These are phyloP conservation scores for Falco punctatus DNA, from an alignment of 2,113 vertebrate species.

Conservation along the genomic window DNA sequence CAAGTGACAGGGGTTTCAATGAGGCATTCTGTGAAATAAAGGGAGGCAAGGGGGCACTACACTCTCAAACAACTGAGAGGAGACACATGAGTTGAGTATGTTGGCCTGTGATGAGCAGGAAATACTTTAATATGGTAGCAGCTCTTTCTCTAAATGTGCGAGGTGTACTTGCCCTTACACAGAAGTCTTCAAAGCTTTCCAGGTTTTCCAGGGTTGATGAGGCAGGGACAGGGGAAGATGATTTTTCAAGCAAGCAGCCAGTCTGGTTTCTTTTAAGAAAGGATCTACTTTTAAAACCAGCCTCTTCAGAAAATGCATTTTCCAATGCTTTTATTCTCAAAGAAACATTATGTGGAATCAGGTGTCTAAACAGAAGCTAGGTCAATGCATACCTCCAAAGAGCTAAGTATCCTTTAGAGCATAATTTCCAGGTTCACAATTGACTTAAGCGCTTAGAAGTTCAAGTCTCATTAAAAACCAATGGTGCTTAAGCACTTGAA, in stretches of 20 bases:
- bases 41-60: background rate
- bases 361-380: background rate
- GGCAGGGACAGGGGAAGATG: background rate
- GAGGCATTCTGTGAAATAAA: background rate
- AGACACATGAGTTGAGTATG: background rate
- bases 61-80: background rate
- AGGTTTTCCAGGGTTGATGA: background rate
- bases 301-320: background rate
- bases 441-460: background rate
- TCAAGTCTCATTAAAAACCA: slow-evolving; percentile 30
- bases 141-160: background rate
- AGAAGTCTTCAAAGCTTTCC: background rate
- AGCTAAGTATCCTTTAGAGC: background rate
- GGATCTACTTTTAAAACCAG: background rate
- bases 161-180: background rate
- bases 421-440: background rate
- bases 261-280: background rate
- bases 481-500: background rate
- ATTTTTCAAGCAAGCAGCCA: background rate
- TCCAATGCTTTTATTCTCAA: background rate
- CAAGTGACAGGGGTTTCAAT: background rate
- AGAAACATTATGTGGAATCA: background rate
- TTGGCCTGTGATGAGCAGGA: background rate
- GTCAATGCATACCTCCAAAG: background rate
- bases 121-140: background rate